A percentile compares a stretch with the other conserved stretches of the same genome.
Evolutionary conservation across 2,113 vertebrate genomes (phyloP).

Genomic region (Mirounga angustirostris): DNA sequence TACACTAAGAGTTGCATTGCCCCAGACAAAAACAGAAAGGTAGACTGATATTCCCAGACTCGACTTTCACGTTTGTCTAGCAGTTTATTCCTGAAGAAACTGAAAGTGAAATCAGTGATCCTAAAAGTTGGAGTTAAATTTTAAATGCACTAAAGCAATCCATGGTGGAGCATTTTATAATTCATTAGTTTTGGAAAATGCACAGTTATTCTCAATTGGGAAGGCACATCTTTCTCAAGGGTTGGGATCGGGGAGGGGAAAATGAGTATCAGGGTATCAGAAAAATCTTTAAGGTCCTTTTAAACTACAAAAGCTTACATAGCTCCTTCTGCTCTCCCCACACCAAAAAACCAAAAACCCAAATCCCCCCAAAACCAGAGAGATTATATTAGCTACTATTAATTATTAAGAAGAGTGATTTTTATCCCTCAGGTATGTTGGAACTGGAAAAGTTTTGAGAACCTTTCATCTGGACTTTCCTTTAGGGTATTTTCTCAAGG

Average conservation of each 20-base stretch:
- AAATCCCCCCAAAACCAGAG: background rate
- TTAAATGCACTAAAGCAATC: constrained; percentile 2
- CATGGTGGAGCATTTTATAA: background rate
- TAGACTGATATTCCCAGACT: background rate
- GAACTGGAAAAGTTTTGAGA: background rate
- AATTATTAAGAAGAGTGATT: background rate
- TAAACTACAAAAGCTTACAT: background rate
- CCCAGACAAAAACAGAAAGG: background rate
- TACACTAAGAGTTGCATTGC: background rate
- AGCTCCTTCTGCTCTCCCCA: background rate
- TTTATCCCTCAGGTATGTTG: background rate
- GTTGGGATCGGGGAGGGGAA: background rate
- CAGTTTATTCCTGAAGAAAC: background rate
- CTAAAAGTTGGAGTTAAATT: background rate
- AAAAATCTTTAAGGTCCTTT: background rate
- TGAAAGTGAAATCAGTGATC: background rate
- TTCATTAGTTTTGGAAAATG: constrained; percentile 36
- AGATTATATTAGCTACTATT: background rate
- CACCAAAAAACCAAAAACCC: background rate
- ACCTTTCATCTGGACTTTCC: background rate
- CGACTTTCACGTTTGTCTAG: background rate
- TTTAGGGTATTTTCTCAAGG: constrained; percentile 45
- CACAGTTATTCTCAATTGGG: background rate
- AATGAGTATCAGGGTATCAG: background rate
- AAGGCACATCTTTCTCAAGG: background rate